Evolutionary conservation across 2,113 vertebrate species (phyloP).

Genomic region (Perca flavescens): DNA sequence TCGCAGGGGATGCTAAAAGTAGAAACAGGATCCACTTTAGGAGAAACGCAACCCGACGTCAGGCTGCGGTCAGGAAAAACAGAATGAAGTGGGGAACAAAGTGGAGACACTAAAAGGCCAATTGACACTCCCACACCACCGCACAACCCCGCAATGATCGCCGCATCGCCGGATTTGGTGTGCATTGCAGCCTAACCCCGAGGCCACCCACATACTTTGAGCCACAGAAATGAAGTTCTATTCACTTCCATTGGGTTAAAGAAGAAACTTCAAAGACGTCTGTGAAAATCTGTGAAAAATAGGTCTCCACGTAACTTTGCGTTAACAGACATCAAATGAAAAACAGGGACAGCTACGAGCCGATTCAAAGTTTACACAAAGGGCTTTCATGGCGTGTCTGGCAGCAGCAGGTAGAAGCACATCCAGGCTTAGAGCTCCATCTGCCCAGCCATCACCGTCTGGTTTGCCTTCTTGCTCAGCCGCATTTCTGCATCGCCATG

Average conservation of each 20-base stretch:
- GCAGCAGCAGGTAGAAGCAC: slow-evolving; percentile 35
- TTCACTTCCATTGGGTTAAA: too few relatives aligned
- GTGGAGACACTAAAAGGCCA: too few relatives aligned
- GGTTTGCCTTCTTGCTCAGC: slow-evolving; percentile 6
- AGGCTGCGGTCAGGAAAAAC: too few relatives aligned
- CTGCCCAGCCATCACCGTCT: slow-evolving; percentile 12
- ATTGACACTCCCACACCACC: too few relatives aligned
- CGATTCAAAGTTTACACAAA: slow-evolving; percentile 16
- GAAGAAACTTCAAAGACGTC: too few relatives aligned
- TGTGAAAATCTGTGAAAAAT: not conserved
- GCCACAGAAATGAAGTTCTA: too few relatives aligned
- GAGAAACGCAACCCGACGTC: too few relatives aligned
- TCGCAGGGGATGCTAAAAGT: too few relatives aligned
- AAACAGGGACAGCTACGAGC: not conserved
- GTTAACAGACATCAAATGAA: slow-evolving; percentile 8
- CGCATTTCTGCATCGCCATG: not conserved
- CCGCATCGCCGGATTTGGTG: too few relatives aligned
- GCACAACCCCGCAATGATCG: too few relatives aligned
- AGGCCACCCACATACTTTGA: not conserved
- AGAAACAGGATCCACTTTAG: too few relatives aligned
- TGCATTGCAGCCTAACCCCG: not conserved
- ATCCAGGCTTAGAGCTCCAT: slow-evolving; percentile 31
- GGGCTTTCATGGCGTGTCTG: slow-evolving; percentile 25
- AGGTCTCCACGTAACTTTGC: slow-evolving; percentile 3
- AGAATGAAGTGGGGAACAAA: too few relatives aligned